Percentiles rank a stretch among this genome's conserved stretches.
Evolutionary conservation across 2,113 vertebrate genomes (phyloP).

Genomic region (Austrofundulus limnaeus): DNA sequence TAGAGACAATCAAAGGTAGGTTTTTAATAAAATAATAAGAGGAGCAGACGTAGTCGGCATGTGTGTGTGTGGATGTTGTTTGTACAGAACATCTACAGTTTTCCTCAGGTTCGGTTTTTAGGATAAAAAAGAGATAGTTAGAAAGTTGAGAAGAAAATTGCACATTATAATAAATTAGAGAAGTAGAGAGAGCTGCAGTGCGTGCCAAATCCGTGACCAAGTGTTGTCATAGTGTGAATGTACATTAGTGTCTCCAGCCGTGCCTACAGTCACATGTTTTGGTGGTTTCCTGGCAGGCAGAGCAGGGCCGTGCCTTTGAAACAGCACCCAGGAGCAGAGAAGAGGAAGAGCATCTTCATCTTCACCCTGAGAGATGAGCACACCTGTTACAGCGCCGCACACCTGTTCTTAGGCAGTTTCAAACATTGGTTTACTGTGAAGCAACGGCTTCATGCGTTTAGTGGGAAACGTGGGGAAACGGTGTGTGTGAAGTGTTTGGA

Average conservation of each 20-base stretch:
- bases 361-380: slow-evolving; percentile 40
- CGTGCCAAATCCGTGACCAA: background rate
- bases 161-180: background rate
- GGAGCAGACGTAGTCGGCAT: slow-evolving; percentile 29
- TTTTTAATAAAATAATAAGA: slow-evolving; percentile 34
- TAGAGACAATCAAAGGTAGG: slow-evolving; percentile 63
- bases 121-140: slow-evolving; percentile 21
- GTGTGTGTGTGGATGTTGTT: slow-evolving; percentile 8
- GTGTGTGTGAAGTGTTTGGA: slow-evolving; percentile 11
- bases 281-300: slow-evolving; percentile 63
- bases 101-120: slow-evolving; percentile 61
- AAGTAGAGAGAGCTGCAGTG: slow-evolving; percentile 13
- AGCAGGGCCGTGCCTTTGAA: slow-evolving; percentile 71
- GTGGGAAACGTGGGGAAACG: background rate
- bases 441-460: slow-evolving; percentile 9
- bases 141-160: slow-evolving; percentile 8
- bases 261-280: slow-evolving; percentile 63
- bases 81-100: slow-evolving; percentile 35
- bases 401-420: slow-evolving; percentile 17
- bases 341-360: slow-evolving; percentile 41
- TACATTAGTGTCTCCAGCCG: slow-evolving; percentile 57
- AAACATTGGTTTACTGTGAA: slow-evolving; percentile 1
- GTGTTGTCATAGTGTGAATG: slow-evolving; percentile 45
- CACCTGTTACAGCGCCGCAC: slow-evolving; percentile 26
- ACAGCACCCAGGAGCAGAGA: slow-evolving; percentile 50